Conservation (phyloP, 1,140 invertebrate species). For the Drosophila carrolli region DNA sequence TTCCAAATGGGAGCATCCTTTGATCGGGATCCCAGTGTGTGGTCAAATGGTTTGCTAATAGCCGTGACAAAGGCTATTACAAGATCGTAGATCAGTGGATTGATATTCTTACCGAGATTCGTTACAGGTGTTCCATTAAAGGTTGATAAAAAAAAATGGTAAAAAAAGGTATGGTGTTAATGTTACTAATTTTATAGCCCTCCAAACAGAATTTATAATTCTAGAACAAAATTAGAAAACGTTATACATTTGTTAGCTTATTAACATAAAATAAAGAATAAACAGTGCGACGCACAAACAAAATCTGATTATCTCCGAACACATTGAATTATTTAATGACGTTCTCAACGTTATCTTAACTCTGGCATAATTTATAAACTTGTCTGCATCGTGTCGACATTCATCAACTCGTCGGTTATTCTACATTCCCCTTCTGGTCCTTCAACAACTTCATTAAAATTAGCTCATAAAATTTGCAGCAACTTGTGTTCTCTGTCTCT, state of each 20-base stretch:
- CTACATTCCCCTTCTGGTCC: slow-evolving; percentile 1
- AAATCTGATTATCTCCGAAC: slow-evolving; percentile 31
- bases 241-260: neutral
- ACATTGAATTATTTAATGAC: slow-evolving; percentile 42
- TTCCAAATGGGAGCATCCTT: slow-evolving; percentile 32
- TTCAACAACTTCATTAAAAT: slow-evolving; percentile 77
- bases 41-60: slow-evolving; percentile 59
- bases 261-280: neutral
- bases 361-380: slow-evolving; percentile 71
- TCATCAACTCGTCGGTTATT: slow-evolving; percentile 58
- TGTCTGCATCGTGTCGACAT: slow-evolving; percentile 74
- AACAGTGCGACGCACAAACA: neutral
- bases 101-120: neutral
- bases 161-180: too few species aligned
- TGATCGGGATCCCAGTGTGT: slow-evolving; percentile 44
- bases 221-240: too few species aligned
- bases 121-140: neutral
- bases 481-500: slow-evolving; percentile 31
- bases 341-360: slow-evolving; percentile 38
- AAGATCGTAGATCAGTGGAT: neutral
- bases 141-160: neutral
- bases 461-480: slow-evolving; percentile 80
- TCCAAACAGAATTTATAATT: too few species aligned
- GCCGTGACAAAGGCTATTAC: slow-evolving; percentile 67
- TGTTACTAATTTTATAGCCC: too few species aligned